Evolutionary conservation across 2,888 invertebrate genomes (phyloP), one percentile per base, ranked within the genome.

Genomic region (Drosophila mulleri): DNA sequence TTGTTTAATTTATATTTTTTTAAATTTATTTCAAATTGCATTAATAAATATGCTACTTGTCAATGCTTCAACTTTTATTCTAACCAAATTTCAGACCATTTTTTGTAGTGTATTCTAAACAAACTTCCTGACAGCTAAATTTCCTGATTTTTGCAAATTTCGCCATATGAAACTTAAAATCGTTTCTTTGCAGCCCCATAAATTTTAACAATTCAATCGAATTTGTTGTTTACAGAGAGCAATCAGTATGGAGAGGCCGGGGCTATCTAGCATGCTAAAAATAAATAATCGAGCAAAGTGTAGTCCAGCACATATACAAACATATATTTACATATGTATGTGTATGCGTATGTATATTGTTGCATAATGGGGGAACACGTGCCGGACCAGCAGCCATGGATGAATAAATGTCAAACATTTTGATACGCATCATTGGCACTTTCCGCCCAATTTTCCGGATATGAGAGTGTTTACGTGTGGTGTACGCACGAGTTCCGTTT

Each of bases 401-500:
- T 35, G 54, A 42, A 68, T 67, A 80, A 66, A 72, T 76, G 73
- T 68, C 81, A 77, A 80, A 70, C 63, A 75, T 71, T 80, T 71
- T 60, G 16, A 26, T 84, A 83, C 82, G 84, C 84, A 68, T 75
- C 78, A 75, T 67, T 83, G 68, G 50, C 57, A 80, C 64, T 75
- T 72, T 72, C 68, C 62, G 71, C 70, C 54, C 54, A 60, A 64
- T 78, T 66, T 58, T 41, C 37, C 39, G 9, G 44, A 26, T 29
- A 23, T 32, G 44, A 60, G 37, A 63, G 65, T 62, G 61, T 67
- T 41, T 61, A 56, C 66, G 53, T 59, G 53, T 54, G 41, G 53
- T 62, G 67, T 78, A 67, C 82, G 83, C 82, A 77, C 67, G 88
- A 83, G 83, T 83, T 73, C 83, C 72, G 67, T 54, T 83, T 84